phyloP scores from a whole-genome alignment of 2,888 invertebrate species.

The Cabera pusaria region DNA sequence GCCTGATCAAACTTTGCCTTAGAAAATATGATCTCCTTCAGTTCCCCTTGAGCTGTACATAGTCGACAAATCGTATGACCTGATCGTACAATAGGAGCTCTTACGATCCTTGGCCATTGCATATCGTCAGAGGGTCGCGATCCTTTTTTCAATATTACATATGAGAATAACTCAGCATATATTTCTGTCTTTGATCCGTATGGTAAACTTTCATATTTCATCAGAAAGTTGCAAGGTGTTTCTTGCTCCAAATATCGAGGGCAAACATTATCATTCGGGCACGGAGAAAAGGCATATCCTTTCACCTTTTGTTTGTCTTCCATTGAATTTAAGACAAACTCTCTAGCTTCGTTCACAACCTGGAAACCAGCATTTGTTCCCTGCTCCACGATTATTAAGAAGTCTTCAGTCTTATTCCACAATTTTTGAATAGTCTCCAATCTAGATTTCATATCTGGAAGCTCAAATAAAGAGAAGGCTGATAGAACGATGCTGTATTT shows the following conservation, averaged over 20 bases:
- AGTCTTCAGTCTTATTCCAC: constrained; percentile 93
- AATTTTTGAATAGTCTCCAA: constrained; percentile 88
- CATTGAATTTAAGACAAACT: constrained; percentile 87
- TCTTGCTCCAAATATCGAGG: constrained; percentile 86
- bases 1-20: constrained; percentile 89
- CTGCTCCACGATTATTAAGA: constrained; percentile 92
- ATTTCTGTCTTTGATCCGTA: constrained; percentile 68
- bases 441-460: constrained; percentile 86
- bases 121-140: constrained; percentile 68
- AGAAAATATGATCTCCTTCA: constrained; percentile 91
- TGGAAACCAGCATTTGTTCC: constrained; percentile 92
- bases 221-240: constrained; percentile 91
- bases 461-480: constrained; percentile 91
- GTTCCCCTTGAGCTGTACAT: constrained; percentile 88
- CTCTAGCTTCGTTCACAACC: constrained; percentile 92
- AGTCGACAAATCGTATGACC: constrained; percentile 90
- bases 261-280: constrained; percentile 92
- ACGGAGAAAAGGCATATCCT: constrained; percentile 91
- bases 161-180: constrained; percentile 87
- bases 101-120: constrained; percentile 91
- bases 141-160: constrained; percentile 92
- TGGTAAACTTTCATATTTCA: constrained; percentile 83
- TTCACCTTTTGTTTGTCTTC: constrained; percentile 40
- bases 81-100: constrained; percentile 86
- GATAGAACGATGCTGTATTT: constrained; percentile 92